Evolutionary conservation across 2,888 invertebrate species (phyloP).

Genomic region (Dolomedes plantarius): DNA sequence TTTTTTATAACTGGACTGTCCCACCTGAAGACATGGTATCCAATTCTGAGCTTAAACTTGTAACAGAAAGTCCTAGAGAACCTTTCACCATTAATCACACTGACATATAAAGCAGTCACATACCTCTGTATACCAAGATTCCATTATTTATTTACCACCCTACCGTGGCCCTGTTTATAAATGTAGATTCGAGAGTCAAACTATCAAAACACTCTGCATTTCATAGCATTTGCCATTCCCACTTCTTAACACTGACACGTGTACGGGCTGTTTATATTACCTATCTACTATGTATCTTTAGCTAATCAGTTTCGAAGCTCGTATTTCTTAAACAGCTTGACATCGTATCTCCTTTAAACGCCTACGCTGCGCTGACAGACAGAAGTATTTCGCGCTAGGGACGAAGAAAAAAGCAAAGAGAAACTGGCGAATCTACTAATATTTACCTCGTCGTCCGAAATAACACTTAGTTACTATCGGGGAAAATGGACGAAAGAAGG

Average conservation of each 20-base stretch:
- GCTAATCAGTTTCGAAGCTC: conserved; percentile 14
- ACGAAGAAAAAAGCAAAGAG: background rate
- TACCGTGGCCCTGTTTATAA: too few species aligned
- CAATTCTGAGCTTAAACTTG: too few species aligned
- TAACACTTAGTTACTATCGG: conserved; percentile 16
- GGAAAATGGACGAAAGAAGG: background rate
- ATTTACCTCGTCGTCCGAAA: background rate
- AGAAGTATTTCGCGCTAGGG: background rate
- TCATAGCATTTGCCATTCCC: background rate
- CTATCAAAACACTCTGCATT: too few species aligned
- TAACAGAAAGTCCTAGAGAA: too few species aligned
- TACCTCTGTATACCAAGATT: too few species aligned
- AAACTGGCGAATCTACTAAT: background rate
- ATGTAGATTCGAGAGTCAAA: too few species aligned
- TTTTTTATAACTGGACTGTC: too few species aligned
- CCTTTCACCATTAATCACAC: too few species aligned
- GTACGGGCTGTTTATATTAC: background rate
- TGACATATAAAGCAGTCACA: too few species aligned
- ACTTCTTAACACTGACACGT: background rate
- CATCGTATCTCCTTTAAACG: background rate
- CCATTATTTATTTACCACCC: too few species aligned
- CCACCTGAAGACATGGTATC: too few species aligned
- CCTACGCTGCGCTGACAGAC: conserved; percentile 2
- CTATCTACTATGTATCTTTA: conserved; percentile 1
- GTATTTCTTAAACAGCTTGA: conserved; percentile 6